Evolutionary conservation across 2,888 invertebrate genomes (phyloP), one percentile per base, ranked within the genome.

Genomic region (Phlogophora meticulosa): DNA sequence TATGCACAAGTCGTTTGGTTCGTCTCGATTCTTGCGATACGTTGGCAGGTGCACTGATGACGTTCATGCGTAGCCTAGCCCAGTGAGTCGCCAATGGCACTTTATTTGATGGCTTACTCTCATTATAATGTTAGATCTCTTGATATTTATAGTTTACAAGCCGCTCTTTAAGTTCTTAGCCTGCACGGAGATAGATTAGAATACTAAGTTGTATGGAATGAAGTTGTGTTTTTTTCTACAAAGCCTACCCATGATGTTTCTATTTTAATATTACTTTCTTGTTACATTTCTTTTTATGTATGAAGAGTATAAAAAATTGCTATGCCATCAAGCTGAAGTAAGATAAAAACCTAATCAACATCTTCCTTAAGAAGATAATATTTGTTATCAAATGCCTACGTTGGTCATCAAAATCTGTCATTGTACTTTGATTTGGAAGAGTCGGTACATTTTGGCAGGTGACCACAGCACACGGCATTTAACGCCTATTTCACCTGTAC

Each of bases 101-200:
- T 88, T 86, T 82, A 87, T 86, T 88, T 88, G 87, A 88, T 86
- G 82, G 76, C 83, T 87, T 81, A 84, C 85, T 83, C 82, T 82
- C 79, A 78, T 81, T 82, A 80, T 81, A 84, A 81, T 80, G 81
- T 84, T 82, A 83, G 80, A 85, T 83, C 81, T 85, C 81, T 79
- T 72, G 81, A 76, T 82, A 81, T 82, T 84, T 80, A 85, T 87
- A 78, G 80, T 77, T 81, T 81, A 84, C 80, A 69, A 75, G 63
- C 58, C 61, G 43, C 75, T 79, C 68, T 75, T 81, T 81, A 83
- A 71, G 78, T 81, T 69, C 78, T 83, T 76, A 69, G 78, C 46
- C 13, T 49, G 43, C 28, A 68, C 60, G 63, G 61, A 75, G 78
- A 72, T 65, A 74, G 65, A 75, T 81, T 78, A 78, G 74, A 74